Evolutionary conservation across 2,797 vertebrate species (phyloP).

Genomic region (Sternarchorhynchus goeldii): DNA sequence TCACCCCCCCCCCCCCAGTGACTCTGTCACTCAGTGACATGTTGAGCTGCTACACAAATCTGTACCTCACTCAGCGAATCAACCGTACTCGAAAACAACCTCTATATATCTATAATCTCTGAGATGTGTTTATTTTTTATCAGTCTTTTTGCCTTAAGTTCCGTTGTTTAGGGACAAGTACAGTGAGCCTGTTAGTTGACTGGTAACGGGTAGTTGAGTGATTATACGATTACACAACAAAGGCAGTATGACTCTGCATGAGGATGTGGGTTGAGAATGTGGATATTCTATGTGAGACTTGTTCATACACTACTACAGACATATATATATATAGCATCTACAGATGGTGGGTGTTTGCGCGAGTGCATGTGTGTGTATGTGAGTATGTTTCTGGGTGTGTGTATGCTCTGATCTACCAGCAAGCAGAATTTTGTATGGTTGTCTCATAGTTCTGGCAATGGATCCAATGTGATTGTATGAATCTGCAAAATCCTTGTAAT

Average conservation of each 20-base stretch:
- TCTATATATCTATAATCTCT: conserved; percentile 23
- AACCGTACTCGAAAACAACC: conserved; percentile 44
- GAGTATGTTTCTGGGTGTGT: conserved; percentile 14
- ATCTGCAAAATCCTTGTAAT: conserved; percentile 60
- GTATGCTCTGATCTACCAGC: conserved; percentile 51
- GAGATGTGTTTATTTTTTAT: conserved; percentile 51
- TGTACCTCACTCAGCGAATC: conserved; percentile 51
- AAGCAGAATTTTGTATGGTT: conserved; percentile 44
- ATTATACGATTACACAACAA: conserved; percentile 31
- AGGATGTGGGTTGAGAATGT: conserved; percentile 17
- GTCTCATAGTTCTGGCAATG: conserved; percentile 49
- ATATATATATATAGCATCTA: conserved; percentile 23
- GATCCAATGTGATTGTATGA: conserved; percentile 55
- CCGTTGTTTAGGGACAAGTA: conserved; percentile 56
- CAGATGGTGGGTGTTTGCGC: conserved; percentile 3
- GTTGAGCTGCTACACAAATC: conserved; percentile 57
- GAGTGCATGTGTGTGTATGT: conserved; percentile 33
- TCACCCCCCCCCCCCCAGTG: conserved; percentile 22
- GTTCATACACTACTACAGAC: not conserved
- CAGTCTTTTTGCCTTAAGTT: conserved; percentile 60
- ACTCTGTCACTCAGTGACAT: conserved; percentile 39
- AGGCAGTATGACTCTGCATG: conserved; percentile 18
- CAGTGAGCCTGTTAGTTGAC: conserved; percentile 29
- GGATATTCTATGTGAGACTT: conserved; percentile 3
- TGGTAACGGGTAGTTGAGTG: conserved; percentile 26